phyloP scores from a whole-genome alignment of 2,113 vertebrate genomes.

The Xiphophorus maculatus region DNA sequence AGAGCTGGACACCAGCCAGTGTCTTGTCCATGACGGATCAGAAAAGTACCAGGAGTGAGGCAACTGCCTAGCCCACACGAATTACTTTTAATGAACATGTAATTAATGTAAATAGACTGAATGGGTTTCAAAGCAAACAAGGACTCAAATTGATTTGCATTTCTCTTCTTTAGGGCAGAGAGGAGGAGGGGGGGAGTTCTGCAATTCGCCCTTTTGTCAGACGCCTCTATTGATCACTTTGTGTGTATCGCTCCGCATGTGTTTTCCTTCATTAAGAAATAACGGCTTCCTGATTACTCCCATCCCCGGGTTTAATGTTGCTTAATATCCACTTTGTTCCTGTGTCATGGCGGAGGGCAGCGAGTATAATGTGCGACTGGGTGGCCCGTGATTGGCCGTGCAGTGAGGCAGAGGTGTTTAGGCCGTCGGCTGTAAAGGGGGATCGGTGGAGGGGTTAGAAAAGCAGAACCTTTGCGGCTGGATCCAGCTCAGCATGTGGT shows the following conservation, averaged over 20 bases:
- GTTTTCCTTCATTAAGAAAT: slow-evolving; percentile 99
- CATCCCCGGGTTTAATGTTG: slow-evolving; percentile 98
- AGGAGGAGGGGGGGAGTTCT: slow-evolving; percentile 59
- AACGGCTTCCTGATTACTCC: slow-evolving; percentile 99
- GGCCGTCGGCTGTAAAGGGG: slow-evolving; percentile 87
- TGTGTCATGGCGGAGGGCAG: slow-evolving; percentile 97
- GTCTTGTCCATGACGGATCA: slow-evolving; percentile 84
- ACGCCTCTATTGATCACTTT: slow-evolving; percentile 94
- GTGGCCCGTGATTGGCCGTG: slow-evolving; percentile 94
- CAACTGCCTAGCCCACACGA: slow-evolving; percentile 90
- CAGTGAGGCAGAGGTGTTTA: slow-evolving; percentile 85
- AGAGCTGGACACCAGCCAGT: slow-evolving; percentile 77
- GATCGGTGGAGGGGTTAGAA: slow-evolving; percentile 99
- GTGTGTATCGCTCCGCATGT: slow-evolving; percentile 99
- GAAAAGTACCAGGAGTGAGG: slow-evolving; percentile 78
- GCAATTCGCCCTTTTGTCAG: slow-evolving; percentile 87
- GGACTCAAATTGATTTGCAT: slow-evolving; percentile 99
- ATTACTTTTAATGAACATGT: slow-evolving; percentile 99
- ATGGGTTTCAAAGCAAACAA: slow-evolving; percentile 98
- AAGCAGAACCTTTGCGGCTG: slow-evolving; percentile 92
- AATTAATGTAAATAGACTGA: slow-evolving; percentile 99
- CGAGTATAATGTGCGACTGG: slow-evolving; percentile 96
- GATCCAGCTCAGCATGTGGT: slow-evolving; percentile 85
- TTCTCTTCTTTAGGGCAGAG: slow-evolving; percentile 81
- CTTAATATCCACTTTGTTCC: slow-evolving; percentile 99